Evolutionary conservation across 2,113 vertebrate species (phyloP).

Genomic region (Cisticola juncidis): DNA sequence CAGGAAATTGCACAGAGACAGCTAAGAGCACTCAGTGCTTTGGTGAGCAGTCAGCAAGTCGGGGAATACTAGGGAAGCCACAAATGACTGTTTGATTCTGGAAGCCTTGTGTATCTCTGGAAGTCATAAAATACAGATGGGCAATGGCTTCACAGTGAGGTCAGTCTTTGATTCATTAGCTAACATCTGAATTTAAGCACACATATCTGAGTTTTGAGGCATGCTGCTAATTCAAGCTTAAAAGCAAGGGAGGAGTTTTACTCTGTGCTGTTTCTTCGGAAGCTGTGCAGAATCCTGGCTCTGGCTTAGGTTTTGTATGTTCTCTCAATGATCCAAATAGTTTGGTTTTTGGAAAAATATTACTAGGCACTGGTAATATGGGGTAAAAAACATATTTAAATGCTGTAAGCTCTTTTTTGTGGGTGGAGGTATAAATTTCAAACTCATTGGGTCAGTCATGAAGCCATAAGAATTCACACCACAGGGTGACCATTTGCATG

Average conservation of each 20-base stretch:
- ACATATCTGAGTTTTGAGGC: not conserved
- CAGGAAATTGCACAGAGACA: constrained; percentile 40
- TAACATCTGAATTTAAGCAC: not conserved
- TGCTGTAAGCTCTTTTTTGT: not conserved
- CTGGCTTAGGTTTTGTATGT: not conserved
- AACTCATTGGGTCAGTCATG: not conserved
- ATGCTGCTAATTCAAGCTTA: not conserved
- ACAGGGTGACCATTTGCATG: not conserved
- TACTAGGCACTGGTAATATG: not conserved
- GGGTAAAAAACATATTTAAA: not conserved
- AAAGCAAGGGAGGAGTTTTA: not conserved
- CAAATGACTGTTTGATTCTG: constrained; percentile 17
- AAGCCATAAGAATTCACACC: not conserved
- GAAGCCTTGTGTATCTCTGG: constrained; percentile 20
- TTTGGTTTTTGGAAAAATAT: not conserved
- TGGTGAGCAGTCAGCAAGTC: constrained; percentile 18
- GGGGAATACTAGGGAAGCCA: not conserved
- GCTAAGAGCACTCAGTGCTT: not conserved
- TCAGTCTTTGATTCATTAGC: constrained; percentile 35
- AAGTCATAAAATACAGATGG: constrained; percentile 59
- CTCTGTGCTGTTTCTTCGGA: not conserved
- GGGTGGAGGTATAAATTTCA: not conserved
- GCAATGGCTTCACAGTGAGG: constrained; percentile 7
- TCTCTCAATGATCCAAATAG: not conserved
- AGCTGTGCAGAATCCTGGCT: not conserved